Base-by-base conservation (phyloP, 2,888 invertebrate genomes). In the Synergus umbraculus region DNA sequence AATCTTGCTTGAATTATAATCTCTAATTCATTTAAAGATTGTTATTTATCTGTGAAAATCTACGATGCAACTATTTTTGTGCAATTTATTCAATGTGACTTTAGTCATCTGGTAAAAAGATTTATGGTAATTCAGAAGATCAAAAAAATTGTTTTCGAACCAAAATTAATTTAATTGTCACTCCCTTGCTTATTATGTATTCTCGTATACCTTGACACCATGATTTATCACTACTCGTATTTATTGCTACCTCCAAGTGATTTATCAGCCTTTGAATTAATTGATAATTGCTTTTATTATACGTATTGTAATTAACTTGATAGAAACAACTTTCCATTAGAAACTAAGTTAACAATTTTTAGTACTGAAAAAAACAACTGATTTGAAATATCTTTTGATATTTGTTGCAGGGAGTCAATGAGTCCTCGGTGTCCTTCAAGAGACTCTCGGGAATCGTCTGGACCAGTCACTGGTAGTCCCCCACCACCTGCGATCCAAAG, bases 391-490 rank as follows among this genome's bases (percentile, higher is more conserved):
- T 41, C 37, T 63, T 65, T 66, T 10, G 2, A 0, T 43, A 77
- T 93, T 93, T 94, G 93, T 94, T 95, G 22, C 95, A 97, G 97
- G 93, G 96, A 97, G 93, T 92, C 94, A 88, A 92, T 93, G 89
- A 96, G 96, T 93, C 96, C 96, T 85, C 95, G 97, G 90, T 97
- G 97, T 93, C 95, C 96, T 86, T 97, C 97, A 79, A 94, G 96
- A 89, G 97, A 97, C 90, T 97, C 97, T 80, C 92, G 93, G 87
- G 94, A 93, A 87, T 94, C 94, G 78, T 95, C 95, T 84, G 93
- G 93, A 73, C 95, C 95, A 84, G 94, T 94, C 86, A 95, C 95
- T 83, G 95, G 96, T 84, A 96, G 96, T 92, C 96, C 96, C 66
- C 93, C 94, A n/a, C 93, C 94, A 79, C 92, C 93, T 1, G 93